Conservation (phyloP, 2,888 invertebrate species). For the Ophion slaviceki region DNA sequence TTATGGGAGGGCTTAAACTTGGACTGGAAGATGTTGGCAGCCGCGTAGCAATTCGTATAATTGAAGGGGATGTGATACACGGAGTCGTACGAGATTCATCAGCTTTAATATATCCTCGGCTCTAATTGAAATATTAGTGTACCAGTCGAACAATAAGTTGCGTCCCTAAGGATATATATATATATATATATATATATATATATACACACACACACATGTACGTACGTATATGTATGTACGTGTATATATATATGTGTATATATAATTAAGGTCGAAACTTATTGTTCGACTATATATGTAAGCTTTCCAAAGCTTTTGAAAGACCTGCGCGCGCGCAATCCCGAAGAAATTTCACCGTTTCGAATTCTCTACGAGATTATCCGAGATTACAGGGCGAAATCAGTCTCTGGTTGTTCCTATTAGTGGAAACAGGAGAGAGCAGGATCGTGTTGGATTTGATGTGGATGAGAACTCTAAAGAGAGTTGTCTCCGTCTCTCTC, state of each 20-base stretch:
- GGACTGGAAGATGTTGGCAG: neutral
- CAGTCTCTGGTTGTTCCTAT: conserved; percentile 67
- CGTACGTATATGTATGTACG: too few species aligned
- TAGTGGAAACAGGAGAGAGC: conserved; percentile 47
- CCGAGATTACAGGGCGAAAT: conserved; percentile 75
- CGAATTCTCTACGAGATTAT: conserved; percentile 73
- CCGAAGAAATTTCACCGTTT: conserved; percentile 37
- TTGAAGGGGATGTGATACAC: conserved; percentile 14
- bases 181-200: neutral
- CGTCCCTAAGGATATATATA: neutral
- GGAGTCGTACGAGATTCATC: conserved; percentile 20
- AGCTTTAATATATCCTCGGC: neutral
- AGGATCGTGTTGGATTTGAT: conserved; percentile 29
- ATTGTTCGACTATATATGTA: neutral
- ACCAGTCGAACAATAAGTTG: conserved; percentile 14
- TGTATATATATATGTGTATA: too few species aligned
- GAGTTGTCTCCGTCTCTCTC: conserved; percentile 16
- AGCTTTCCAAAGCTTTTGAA: conserved; percentile 22
- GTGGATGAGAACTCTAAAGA: conserved; percentile 34
- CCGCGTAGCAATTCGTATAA: conserved; percentile 15
- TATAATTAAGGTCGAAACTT: too few species aligned
- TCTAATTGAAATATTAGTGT: conserved; percentile 33
- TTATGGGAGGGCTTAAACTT: neutral
- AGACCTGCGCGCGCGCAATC: conserved; percentile 32
- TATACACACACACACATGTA: neutral